Evolutionary conservation across 2,888 invertebrate genomes (phyloP), one percentile per base, ranked within the genome.

Genomic region (Tineola bisselliella): DNA sequence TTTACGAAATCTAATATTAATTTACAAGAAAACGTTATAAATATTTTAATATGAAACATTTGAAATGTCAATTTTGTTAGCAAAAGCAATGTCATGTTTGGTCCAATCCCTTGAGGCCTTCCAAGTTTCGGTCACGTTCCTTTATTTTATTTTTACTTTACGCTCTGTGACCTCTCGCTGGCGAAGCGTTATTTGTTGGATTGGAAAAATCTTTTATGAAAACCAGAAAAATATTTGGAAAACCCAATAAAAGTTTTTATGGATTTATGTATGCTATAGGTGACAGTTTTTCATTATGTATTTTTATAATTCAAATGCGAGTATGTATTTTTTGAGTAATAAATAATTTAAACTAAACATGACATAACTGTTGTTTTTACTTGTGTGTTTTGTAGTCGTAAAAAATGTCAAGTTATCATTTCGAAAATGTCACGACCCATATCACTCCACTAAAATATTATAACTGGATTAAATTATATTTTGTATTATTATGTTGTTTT

Each of bases 191-290:
- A 78, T 70, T 74, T 72, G 70, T 70, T 68, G 76, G 81, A 81
- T 81, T 79, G 79, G 73, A 77, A 79, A 79, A 78, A 77, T 75
- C 75, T 78, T 76, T 77, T 68, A 12, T 12, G 12, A 25, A 54
- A 54, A 25, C n/a, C 54, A 54, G 48, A 18, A 54, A 54, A 54
- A 54, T 54, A 54, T 54, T 48, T 54, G 54, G 25, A 54, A 25
- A 54, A 54, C 18, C 25, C 18, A 54, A 8, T 25, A 17, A 54
- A 25, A 25, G 18, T 48, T 8, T 10, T 38, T 38, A 38, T 38
- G 38, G 3, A n/a, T 10, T 6, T 38, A 38, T 10, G 38, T 10
- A n/a, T 38, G n/a, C n/a, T n/a, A n/a, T n/a, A n/a, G 10, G 38
- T 10, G 38, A 38, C 38, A 38, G 10, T 12, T 38, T 2, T 25